Evolutionary conservation across 2,888 invertebrate species (phyloP), one percentile per base, ranked within the genome.

Genomic region (Perizoma affinitatum): DNA sequence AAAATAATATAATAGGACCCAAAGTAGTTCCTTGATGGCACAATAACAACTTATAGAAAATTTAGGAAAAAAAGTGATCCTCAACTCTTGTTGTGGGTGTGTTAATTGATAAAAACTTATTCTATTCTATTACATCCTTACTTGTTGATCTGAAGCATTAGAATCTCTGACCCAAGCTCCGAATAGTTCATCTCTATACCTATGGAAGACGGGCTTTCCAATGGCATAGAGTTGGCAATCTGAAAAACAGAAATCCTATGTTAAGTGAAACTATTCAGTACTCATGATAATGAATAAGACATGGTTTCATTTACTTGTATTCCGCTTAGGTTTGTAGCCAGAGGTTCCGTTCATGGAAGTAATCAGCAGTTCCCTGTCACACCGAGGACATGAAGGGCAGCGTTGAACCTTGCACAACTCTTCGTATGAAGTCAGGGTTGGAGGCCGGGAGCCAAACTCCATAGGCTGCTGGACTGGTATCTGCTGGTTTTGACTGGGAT

Each of bases 191-290:
- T 96, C 96, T 65, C 96, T 96, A 67, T 93, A 95, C 40, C 96
- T 95, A 80, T 97, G 96, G 81, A 96, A 98, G 0, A 98, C 97
- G 0, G 98, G 98, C 77, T 98, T 98, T 0, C 98, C 98, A 50
- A 99, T 97, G 0, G 97, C 97, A 78, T 97, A 97, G 9, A 98
- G 93, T 64, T 96, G 95, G 78, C 98, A 98, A 84, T 96, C 98
- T 97, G 86, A 11, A 83, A 82, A 57, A 35, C 10, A 42, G 3
- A 10, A 8, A n/a, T 4, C 7, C 7, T 36, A 11, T 9, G 38
- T 46, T 43, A 38, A 5, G 22, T 34, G 22, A 38, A 38, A 38
- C 38, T 38, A 38, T 38, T 38, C 7, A 38, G 38, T 38, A 38
- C 5, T 6, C 38, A 38, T 38, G 38, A 38, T 38, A 38, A 6